Evolutionary conservation across 1,140 invertebrate genomes (phyloP).

Genomic region (Drosophila nigromelanica): DNA sequence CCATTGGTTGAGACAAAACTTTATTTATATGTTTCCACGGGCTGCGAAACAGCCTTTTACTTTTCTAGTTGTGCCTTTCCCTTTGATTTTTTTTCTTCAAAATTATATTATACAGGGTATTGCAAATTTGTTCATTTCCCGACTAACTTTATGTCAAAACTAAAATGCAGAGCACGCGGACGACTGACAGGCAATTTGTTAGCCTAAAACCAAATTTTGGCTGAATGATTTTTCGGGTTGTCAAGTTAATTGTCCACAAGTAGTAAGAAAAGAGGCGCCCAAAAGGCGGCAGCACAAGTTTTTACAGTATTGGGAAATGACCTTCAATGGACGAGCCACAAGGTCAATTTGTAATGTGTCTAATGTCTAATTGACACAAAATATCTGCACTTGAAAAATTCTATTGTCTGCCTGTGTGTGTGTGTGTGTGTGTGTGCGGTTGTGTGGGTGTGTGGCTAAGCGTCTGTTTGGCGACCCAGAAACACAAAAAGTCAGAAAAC

Average conservation of each 20-base stretch:
- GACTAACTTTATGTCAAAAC: neutral
- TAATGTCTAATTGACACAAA: conserved; percentile 67
- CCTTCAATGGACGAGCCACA: conserved; percentile 11
- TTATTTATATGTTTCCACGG: too few relatives aligned
- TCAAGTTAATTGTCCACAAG: conserved; percentile 8
- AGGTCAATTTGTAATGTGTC: conserved; percentile 47
- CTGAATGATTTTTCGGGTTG: conserved; percentile 14
- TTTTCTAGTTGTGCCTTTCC: too few relatives aligned
- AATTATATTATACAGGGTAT: too few relatives aligned
- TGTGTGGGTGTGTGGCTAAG: conserved; percentile 15
- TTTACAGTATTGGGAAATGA: conserved; percentile 8
- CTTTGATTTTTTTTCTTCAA: too few relatives aligned
- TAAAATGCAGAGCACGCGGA: neutral
- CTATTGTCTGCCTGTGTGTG: conserved; percentile 15
- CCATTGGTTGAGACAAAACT: too few relatives aligned
- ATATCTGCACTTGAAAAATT: conserved; percentile 47
- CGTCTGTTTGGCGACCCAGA: conserved; percentile 62
- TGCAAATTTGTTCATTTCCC: too few relatives aligned
- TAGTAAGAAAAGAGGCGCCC: neutral
- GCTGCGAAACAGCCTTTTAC: too few relatives aligned
- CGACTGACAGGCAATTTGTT: conserved; percentile 27
- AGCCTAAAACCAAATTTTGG: neutral
- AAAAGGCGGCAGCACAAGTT: neutral
- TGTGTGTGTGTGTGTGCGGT: conserved; percentile 8
- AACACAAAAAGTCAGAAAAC: conserved; percentile 51